Base-by-base conservation (phyloP, 2,113 vertebrate genomes). In the Hiodon tergisus region DNA sequence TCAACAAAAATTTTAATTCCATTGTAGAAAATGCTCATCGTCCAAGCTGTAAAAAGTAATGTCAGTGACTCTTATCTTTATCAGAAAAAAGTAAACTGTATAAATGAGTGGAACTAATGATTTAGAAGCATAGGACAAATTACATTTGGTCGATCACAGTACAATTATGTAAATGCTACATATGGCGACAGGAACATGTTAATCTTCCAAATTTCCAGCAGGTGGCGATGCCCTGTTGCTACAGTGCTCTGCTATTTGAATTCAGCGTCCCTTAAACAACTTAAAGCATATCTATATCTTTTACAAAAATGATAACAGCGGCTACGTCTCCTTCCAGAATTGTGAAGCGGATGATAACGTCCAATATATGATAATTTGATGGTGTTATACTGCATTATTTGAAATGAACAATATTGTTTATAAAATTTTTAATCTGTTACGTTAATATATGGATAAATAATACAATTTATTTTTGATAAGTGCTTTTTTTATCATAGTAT, bases 401-500 rank as follows among this genome's bases (percentile, higher is more conserved):
- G 10, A 2, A 54, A 7, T 14, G 17, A 72, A 67, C 63, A 10
- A 66, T 55, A 58, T 16, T 63, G 58, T 67, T 55, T 63, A 55
- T 6, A 53, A 31, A 5, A 61, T 17, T 75, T 75, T 59, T 69
- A 0, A 8, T 11, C 57, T 69, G 47, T 75, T 61, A 59, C 46
- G 17, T 72, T 52, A 50, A 50, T 76, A 55, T 71, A 71, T 63
- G 52, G 48, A 71, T 55, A 54, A 55, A 65, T 61, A 65, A 66
- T 76, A 62, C 59, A 62, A 52, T 72, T 59, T 13, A 17, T 72
- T 47, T 61, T 77, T 31, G 53, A 67, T 63, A 77, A 77, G 70
- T 77, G 76, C 69, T 77, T 67, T 11, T 11, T 31, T 70, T 11
- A 69, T 72, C 69, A 77, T 70, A 67, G 69, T 72, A 72, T 58